A percentile compares a stretch with the other conserved stretches of the same genome.
Conservation (phyloP, 1,140 invertebrate genomes). For the Drosophila pallidifrons region DNA sequence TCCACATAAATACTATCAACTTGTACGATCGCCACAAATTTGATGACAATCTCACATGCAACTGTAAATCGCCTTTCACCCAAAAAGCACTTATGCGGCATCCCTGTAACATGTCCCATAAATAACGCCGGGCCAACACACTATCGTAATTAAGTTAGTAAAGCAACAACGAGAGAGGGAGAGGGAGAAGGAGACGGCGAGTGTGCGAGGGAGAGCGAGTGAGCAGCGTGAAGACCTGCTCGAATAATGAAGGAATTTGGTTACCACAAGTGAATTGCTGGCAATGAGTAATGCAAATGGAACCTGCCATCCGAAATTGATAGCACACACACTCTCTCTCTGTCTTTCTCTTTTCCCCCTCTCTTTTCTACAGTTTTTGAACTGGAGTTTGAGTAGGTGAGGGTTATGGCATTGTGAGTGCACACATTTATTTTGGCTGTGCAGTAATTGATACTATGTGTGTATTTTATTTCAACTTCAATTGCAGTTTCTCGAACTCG, state of each 20-base stretch:
- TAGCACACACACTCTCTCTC: conserved; percentile 24
- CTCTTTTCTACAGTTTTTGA: conserved; percentile 3
- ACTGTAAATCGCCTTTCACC: conserved; percentile 52
- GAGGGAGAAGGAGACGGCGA: conserved; percentile 3
- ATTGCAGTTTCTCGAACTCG: conserved; percentile 3
- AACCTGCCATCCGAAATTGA: conserved; percentile 56
- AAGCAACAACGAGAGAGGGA: background rate
- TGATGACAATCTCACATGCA: conserved; percentile 52
- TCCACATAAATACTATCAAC: conserved; percentile 36
- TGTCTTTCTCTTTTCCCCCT: background rate
- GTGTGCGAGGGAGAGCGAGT: background rate
- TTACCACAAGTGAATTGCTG: conserved; percentile 28
- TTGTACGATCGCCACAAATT: conserved; percentile 32
- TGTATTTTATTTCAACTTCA: conserved; percentile 6
- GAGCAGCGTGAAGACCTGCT: conserved; percentile 14
- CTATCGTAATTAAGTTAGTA: conserved; percentile 38
- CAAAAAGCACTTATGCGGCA: conserved; percentile 51
- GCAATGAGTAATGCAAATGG: conserved; percentile 68
- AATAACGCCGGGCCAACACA: conserved; percentile 31
- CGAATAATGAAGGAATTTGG: conserved; percentile 39
- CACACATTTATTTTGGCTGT: background rate
- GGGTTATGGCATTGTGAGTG: conserved; percentile 12
- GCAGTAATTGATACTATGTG: conserved; percentile 21
- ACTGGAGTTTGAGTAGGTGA: conserved; percentile 19
- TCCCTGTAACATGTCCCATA: conserved; percentile 42